Percentiles rank a stretch among this genome's conserved stretches.
Conservation (phyloP, 2,797 vertebrate species). For the Enteromius argenteus region DNA sequence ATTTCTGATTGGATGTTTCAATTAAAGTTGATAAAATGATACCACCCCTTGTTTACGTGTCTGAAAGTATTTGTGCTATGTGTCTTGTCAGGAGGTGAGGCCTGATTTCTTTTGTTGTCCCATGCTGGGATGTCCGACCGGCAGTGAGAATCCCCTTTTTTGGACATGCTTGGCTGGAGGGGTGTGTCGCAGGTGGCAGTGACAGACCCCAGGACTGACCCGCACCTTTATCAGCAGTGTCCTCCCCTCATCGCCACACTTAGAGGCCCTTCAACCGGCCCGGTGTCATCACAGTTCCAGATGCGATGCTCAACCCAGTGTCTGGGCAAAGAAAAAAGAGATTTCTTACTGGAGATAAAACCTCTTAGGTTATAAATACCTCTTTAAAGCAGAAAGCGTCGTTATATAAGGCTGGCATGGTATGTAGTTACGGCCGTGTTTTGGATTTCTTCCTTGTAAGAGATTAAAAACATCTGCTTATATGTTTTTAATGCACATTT, state of each 20-base stretch:
- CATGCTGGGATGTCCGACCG: slow-evolving; percentile 46
- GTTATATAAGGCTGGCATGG: slow-evolving; percentile 20
- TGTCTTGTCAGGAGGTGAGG: slow-evolving; percentile 53
- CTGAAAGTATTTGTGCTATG: slow-evolving; percentile 39
- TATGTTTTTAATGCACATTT: slow-evolving; percentile 18
- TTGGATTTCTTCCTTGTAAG: neutral
- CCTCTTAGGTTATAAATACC: slow-evolving; percentile 57
- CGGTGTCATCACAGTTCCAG: slow-evolving; percentile 68
- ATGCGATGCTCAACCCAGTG: slow-evolving; percentile 70
- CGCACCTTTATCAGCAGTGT: slow-evolving; percentile 69
- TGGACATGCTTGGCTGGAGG: slow-evolving; percentile 63
- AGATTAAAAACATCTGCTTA: slow-evolving; percentile 30
- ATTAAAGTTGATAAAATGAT: neutral
- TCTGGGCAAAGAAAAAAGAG: slow-evolving; percentile 60
- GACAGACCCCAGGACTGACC: slow-evolving; percentile 77
- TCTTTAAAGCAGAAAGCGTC: slow-evolving; percentile 39
- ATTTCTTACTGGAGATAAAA: slow-evolving; percentile 58
- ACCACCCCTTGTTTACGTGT: slow-evolving; percentile 21
- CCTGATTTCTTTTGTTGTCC: slow-evolving; percentile 47
- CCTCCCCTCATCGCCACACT: slow-evolving; percentile 44
- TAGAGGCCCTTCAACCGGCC: slow-evolving; percentile 61
- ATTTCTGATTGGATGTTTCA: slow-evolving; percentile 5
- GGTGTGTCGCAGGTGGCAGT: slow-evolving; percentile 71
- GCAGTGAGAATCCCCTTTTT: slow-evolving; percentile 68
- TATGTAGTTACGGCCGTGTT: slow-evolving; percentile 10